Conservation (phyloP, 2,113 vertebrate species). For the Steatornis caripensis region DNA sequence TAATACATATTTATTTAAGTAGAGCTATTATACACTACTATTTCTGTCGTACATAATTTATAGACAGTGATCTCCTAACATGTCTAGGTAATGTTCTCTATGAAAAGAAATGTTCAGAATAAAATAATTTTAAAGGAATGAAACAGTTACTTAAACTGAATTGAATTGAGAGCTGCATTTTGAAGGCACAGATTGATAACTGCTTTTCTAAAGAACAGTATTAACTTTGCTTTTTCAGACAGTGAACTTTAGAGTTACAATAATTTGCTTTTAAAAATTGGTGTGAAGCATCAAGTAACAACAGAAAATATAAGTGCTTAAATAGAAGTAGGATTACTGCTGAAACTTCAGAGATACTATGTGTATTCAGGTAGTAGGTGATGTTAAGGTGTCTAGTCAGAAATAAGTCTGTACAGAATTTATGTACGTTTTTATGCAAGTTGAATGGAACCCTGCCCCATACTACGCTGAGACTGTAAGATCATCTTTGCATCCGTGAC, state of each 20-base stretch:
- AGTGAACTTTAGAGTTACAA: background rate
- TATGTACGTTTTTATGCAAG: background rate
- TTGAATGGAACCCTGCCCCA: background rate
- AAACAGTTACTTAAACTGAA: background rate
- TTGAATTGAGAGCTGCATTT: background rate
- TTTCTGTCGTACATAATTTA: conserved; percentile 74
- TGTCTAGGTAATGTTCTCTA: conserved; percentile 36
- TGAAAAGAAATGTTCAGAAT: conserved; percentile 25
- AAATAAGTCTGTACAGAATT: background rate
- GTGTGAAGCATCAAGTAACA: background rate
- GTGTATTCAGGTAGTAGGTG: background rate
- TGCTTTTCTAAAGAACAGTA: background rate
- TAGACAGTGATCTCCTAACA: conserved; percentile 59
- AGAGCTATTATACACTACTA: conserved; percentile 51
- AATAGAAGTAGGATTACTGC: background rate
- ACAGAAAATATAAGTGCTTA: background rate
- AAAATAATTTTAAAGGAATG: background rate
- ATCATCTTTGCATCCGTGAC: background rate
- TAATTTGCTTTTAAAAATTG: background rate
- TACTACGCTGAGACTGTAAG: background rate
- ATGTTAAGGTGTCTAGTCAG: background rate
- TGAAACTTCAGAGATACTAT: background rate
- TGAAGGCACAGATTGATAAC: background rate
- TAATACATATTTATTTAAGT: conserved; percentile 75
- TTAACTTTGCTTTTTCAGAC: background rate